Conservation (phyloP, 2,888 invertebrate genomes). For the Scaptomyza flava region DNA sequence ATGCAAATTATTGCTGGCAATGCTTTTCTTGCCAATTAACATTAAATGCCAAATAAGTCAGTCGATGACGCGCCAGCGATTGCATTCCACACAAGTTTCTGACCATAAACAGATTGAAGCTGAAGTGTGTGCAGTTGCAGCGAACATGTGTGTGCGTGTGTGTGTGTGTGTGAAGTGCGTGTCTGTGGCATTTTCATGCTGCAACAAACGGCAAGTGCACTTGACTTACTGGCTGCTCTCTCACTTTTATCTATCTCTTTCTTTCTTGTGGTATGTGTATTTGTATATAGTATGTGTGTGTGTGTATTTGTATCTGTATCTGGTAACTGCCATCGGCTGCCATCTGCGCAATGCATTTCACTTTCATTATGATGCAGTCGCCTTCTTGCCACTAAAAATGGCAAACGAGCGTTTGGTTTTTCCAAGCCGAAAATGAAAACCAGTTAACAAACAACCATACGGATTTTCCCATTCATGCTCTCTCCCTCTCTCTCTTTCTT, state of each 20-base stretch:
- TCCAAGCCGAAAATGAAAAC: constrained; percentile 77
- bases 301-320: constrained; percentile 40
- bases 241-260: constrained; percentile 1
- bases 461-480: constrained; percentile 59
- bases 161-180: constrained; percentile 43
- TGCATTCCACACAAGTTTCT: constrained; percentile 66
- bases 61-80: constrained; percentile 66
- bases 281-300: too few relatives aligned
- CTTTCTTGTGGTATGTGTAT: background rate
- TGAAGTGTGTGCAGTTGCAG: constrained; percentile 6
- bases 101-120: constrained; percentile 47
- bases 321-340: constrained; percentile 75
- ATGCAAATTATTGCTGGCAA: constrained; percentile 57
- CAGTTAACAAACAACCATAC: constrained; percentile 64
- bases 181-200: constrained; percentile 68
- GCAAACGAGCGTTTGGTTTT: constrained; percentile 74
- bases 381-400: constrained; percentile 78
- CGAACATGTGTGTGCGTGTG: constrained; percentile 23
- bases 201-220: constrained; percentile 72
- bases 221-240: constrained; percentile 63
- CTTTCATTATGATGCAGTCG: constrained; percentile 82
- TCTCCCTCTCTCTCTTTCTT: constrained; percentile 1
- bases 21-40: constrained; percentile 71
- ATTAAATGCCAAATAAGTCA: constrained; percentile 63
- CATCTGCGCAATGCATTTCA: constrained; percentile 81